Evolutionary conservation across 2,888 invertebrate genomes (phyloP).

Genomic region (Orthosia incerta): DNA sequence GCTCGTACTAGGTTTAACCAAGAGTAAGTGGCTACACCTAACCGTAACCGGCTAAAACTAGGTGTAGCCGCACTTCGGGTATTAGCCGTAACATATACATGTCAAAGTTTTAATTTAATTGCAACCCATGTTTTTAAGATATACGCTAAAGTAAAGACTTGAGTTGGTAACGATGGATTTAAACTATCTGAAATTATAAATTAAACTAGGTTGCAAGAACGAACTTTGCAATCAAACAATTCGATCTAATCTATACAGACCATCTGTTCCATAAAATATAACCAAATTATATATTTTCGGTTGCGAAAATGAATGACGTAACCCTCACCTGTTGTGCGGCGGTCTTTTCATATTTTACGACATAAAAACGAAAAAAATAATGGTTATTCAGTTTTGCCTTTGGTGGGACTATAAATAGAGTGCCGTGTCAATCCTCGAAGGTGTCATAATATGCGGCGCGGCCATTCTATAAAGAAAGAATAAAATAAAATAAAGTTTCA

Average conservation of each 20-base stretch:
- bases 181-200: too few species aligned
- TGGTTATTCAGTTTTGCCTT: background rate
- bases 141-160: too few species aligned
- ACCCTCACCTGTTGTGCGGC: background rate
- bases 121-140: too few species aligned
- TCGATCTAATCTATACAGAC: background rate
- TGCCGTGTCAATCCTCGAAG: background rate
- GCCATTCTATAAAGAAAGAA: conserved; percentile 12
- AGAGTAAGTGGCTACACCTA: too few species aligned
- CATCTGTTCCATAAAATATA: background rate
- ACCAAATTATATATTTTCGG: background rate
- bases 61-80: too few species aligned
- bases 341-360: conserved; percentile 13
- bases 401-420: conserved; percentile 13
- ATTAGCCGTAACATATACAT: too few species aligned
- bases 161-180: too few species aligned
- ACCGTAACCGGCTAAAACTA: too few species aligned
- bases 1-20: too few species aligned
- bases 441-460: conserved; percentile 2
- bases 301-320: background rate
- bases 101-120: too few species aligned
- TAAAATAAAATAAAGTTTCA: background rate
- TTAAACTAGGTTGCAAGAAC: background rate
- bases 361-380: background rate
- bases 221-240: background rate